Evolutionary conservation across 1,140 invertebrate genomes (phyloP), one percentile per base, ranked within the genome.

Genomic region (Drosophila pachea): DNA sequence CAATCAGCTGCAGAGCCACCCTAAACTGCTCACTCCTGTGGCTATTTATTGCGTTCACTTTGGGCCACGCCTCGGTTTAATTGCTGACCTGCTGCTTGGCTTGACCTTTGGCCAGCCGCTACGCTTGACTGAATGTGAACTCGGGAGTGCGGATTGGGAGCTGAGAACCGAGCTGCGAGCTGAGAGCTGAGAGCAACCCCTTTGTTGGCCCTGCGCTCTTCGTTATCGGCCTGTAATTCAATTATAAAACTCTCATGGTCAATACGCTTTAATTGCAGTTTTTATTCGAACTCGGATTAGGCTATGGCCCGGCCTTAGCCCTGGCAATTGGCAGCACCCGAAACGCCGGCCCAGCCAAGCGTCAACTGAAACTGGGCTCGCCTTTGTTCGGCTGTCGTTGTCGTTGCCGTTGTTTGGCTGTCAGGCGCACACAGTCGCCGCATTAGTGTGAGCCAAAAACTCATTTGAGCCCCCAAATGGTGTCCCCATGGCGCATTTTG

Each of bases 201-300:
- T 70, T 78, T 70, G 70, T 47, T 45, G 56, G 48, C 60, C 40
- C 52, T 35, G 31, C 9, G 12, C 5, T 40, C 32, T 36, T 8
- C 48, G 33, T 22, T 11, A 38, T 43, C 38, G 38, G 14, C 40
- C 54, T 66, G 81, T 86, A 67, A 86, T 86, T 86, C 76, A 86
- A 86, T 86, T 86, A 86, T 86, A 86, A 86, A 86, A 81, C 77
- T 65, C 71, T 77, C 76, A 81, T 77, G 81, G 81, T 86, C 81
- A 86, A 86, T 86, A 86, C 82, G 76, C 77, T 86, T 86, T 86
- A 86, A 86, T 86, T 86, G 81, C 81, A 71, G 63, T 76, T 78
- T 79, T 83, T 79, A 78, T 82, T 84, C 76, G 79, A 60, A 42
- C 70, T 43, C 74, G 50, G 64, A 69, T 68, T 70, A 73, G 66